Base-by-base conservation (phyloP, 2,888 invertebrate genomes). In the Mallateleia sp. region DNA sequence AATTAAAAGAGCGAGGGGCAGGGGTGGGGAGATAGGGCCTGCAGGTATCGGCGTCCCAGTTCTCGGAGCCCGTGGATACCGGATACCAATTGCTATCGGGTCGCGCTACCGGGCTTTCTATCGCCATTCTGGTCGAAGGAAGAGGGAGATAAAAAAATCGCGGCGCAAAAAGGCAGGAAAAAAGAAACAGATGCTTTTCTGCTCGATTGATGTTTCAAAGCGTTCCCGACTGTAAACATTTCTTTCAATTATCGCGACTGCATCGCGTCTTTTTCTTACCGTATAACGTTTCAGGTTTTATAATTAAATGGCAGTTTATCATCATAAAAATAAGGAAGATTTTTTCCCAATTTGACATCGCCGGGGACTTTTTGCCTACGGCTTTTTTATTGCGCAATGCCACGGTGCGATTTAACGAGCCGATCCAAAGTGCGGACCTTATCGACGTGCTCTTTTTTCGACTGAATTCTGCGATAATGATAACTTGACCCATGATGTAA, bases 121-220 rank as follows among this genome's bases (percentile, higher is more conserved):
- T 88, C 83, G 58, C 80, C 83, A 83, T 88, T 85, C 81, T 74
- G 79, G 75, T 79, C 77, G 75, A 75, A 75, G 45, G 66, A 64
- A 74, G 58, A 6, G 64, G 66, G 69, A 58, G 67, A 71, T n/a
- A 79, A 62, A 60, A 58, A 24, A 67, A 60, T 18, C 67, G 34
- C 52, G 69, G 52, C 77, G 64, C 62, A 78, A 78, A 78, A 84
- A 72, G 84, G 66, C 72, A 67, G 58, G 71, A 83, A 71, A 85
- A 75, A 79, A 56, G 77, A 62, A 87, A 74, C 80, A 79, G 80
- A 87, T 75, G 78, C 74, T 78, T 87, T 82, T 82, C 74, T 72
- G 74, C 80, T 81, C 69, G 80, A 85, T 84, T 84, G 84, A 84
- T 84, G 78, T 79, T 79, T 75, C 85, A 80, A 85, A 85, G 80